Evolutionary conservation across 2,113 vertebrate species (phyloP), one percentile per base, ranked within the genome.

Genomic region (Meriones unguiculatus): DNA sequence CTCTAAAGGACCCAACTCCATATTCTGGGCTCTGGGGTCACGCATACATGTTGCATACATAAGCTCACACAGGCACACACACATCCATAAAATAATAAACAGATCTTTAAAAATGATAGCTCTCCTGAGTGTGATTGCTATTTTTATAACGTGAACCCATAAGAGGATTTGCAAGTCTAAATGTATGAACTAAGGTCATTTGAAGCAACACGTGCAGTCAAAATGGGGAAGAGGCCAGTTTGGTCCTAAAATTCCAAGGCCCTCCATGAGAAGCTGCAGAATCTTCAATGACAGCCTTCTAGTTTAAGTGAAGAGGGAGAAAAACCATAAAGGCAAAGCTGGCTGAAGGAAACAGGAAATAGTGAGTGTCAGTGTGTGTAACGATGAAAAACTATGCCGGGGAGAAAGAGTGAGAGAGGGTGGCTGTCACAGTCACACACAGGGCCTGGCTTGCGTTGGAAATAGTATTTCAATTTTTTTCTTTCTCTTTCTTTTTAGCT

Each of bases 121-220:
- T 76, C 22, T 46, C 38, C 73, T 0, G 25, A 32, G 57, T 73
- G 72, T 73, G 65, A 73, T 84, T 65, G 11, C 11, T 72, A 38
- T 65, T 94, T 89, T 93, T 76, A 76, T 28, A 88, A 72, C 93
- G 78, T 30, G 41, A 97, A 35, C 10, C 73, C 77, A 15, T 15
- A 24, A 41, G 77, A 22, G 62, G 35, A 46, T 76, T 46, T 76
- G 22, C 73, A 75, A 28, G 15, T 67, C 54, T 41, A 25, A 15
- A 24, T n/a, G 72, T 30, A 52, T 8, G 84, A 82, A 25, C 25
- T 65, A 52, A 67, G 90, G 46, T 41, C 69, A 41, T 91, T 78
- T 73, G 87, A 87, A 93, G 65, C 30, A 41, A 72, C 1, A 22
- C 3, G 11, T 77, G 30, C 28, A 65, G 52, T 62, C 41, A 50